Conservation (phyloP, 2,797 vertebrate species). For the Macropus fuliginosus region DNA sequence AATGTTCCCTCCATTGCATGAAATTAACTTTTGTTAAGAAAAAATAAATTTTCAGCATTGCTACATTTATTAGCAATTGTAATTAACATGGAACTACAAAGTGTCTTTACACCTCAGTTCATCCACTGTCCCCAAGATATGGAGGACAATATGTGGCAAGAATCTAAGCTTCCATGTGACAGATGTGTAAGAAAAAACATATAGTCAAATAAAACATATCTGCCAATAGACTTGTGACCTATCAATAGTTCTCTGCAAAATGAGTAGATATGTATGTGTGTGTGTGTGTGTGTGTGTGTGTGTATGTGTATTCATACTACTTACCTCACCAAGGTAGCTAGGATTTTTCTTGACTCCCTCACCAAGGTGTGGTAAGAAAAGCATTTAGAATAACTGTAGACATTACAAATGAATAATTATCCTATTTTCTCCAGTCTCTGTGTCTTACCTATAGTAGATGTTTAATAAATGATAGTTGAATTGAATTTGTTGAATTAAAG, state of each 20-base stretch:
- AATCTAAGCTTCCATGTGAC: background rate
- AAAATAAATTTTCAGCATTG: background rate
- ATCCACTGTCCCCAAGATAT: background rate
- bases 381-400: background rate
- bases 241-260: background rate
- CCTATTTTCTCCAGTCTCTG: background rate
- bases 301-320: background rate
- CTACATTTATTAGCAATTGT: background rate
- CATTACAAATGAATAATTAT: background rate
- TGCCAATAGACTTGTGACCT: background rate
- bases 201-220: background rate
- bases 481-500: slow-evolving; percentile 21
- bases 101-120: background rate
- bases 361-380: background rate
- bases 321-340: background rate
- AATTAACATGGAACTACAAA: slow-evolving; percentile 8
- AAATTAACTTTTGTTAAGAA: slow-evolving; percentile 36
- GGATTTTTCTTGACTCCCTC: background rate
- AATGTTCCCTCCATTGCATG: background rate
- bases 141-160: slow-evolving; percentile 5
- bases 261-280: background rate
- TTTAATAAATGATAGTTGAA: background rate
- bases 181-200: background rate
- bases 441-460: background rate
- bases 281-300: background rate